Base-by-base conservation (phyloP, 2,113 vertebrate genomes). In the Gnathonemus longibarbis region DNA sequence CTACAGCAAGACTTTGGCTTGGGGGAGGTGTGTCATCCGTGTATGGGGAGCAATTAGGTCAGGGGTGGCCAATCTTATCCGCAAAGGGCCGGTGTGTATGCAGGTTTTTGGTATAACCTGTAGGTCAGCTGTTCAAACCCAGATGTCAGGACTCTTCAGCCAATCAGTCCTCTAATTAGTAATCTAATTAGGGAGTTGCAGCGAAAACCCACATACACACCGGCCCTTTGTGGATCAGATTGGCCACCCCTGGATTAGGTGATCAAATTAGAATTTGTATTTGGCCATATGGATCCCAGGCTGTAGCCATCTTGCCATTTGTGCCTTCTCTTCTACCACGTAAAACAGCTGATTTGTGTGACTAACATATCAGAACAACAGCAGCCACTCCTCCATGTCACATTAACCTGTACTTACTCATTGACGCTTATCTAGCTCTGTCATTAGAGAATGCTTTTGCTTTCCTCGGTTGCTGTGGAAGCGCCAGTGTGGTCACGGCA, bases 221-320 rank as follows among this genome's bases (percentile, higher is more conserved):
- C 49, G 0, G 50, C 50, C 50, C 50, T 10, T 10, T 49, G 48
- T 2, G 48, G 48, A 49, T 48, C 1, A 48, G 46, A 48, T 4
- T 48, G 9, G 46, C 48, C 48, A 49, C 11, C 49, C 49, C 49
- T 13, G 49, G 15, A 45, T 21, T 49, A 48, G 48, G 42, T 46
- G 45, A 85, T 46, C 27, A 45, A 84, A 46, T 48, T n/a, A 62
- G n/a, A 52, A 24, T 35, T 13, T 52, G 70, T 5, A 53, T 35
- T 62, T 48, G 85, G 85, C 88, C 90, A 87, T 58, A 88, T 89
- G 91, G 87, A 91, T 90, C 92, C 94, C 91, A 91, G 96, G 94
- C 94, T 95, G 95, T 94, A 96, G 95, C 94, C 95, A 96, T 95
- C 92, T 93, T 93, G 92, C 96, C 96, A 94, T 96, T 93, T 91